Conservation (phyloP, 2,888 invertebrate genomes). For the Brachypterus glaber region DNA sequence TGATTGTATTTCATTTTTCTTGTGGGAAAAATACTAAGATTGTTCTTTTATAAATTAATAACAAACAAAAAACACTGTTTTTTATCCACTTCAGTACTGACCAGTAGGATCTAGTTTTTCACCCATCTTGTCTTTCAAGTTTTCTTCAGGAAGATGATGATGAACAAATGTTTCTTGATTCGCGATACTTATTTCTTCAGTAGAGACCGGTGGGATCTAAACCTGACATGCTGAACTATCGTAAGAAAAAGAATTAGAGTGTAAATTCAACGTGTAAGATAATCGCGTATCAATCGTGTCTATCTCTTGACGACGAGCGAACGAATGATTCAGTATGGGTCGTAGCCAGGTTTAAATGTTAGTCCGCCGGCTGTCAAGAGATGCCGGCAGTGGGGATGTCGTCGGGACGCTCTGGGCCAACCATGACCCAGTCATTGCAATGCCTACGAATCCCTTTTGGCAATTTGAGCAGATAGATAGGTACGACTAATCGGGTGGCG, state of each 20-base stretch:
- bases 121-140: slow-evolving; percentile 29
- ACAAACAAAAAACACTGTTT: background rate
- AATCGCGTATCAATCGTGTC: too few species aligned
- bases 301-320: too few species aligned
- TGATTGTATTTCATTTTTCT: slow-evolving; percentile 15
- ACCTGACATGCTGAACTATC: slow-evolving; percentile 32
- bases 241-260: slow-evolving; percentile 10
- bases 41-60: background rate
- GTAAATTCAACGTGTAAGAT: too few species aligned
- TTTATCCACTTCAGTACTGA: slow-evolving; percentile 29
- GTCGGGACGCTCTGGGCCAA: slow-evolving; percentile 34
- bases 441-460: slow-evolving; percentile 35
- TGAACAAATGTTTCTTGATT: slow-evolving; percentile 4
- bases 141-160: background rate
- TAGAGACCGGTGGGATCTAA: slow-evolving; percentile 38
- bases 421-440: slow-evolving; percentile 42
- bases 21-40: too few species aligned
- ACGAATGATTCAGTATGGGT: slow-evolving; percentile 15
- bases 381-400: slow-evolving; percentile 23
- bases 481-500: too few species aligned
- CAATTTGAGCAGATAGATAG: too few species aligned
- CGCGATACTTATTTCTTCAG: slow-evolving; percentile 16
- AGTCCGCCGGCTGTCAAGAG: slow-evolving; percentile 10
- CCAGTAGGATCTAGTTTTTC: slow-evolving; percentile 40
- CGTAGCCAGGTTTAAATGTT: slow-evolving; percentile 2